A percentile compares a stretch with the other conserved stretches of the same genome.
Evolutionary conservation across 1,140 invertebrate genomes (phyloP).

Genomic region (Drosophila cardini): DNA sequence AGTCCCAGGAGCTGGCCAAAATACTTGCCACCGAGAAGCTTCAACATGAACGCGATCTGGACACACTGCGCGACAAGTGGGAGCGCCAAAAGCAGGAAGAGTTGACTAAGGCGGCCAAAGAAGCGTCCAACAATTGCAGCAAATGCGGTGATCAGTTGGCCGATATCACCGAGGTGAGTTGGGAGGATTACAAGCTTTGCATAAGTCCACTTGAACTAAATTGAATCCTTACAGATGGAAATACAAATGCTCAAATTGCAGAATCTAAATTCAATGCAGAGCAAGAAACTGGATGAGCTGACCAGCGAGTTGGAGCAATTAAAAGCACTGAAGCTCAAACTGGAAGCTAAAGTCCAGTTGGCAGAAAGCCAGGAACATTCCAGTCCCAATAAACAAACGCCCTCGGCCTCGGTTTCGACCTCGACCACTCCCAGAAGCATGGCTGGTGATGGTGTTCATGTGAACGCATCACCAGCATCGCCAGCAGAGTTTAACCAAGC

Average conservation of each 20-base stretch:
- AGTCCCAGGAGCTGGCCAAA: slow-evolving; percentile 70
- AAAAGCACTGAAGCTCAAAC: slow-evolving; percentile 44
- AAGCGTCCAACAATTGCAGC: slow-evolving; percentile 60
- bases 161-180: slow-evolving; percentile 72
- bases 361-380: slow-evolving; percentile 83
- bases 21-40: slow-evolving; percentile 70
- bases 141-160: slow-evolving; percentile 72
- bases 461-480: slow-evolving; percentile 22
- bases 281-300: slow-evolving; percentile 61
- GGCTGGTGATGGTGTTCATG: not conserved
- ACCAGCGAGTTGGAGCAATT: slow-evolving; percentile 55
- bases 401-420: no score
- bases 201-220: no score
- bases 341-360: slow-evolving; percentile 75
- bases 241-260: slow-evolving; percentile 73
- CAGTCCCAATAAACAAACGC: not conserved
- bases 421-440: no score
- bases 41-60: slow-evolving; percentile 66
- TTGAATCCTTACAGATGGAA: slow-evolving; percentile 61
- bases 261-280: slow-evolving; percentile 62
- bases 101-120: slow-evolving; percentile 45
- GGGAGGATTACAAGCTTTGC: no score
- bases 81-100: slow-evolving; percentile 64
- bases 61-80: slow-evolving; percentile 54
- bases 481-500: slow-evolving; percentile 54